phyloP scores from a whole-genome alignment of 2,888 invertebrate genomes.

The Allygus modestus region DNA sequence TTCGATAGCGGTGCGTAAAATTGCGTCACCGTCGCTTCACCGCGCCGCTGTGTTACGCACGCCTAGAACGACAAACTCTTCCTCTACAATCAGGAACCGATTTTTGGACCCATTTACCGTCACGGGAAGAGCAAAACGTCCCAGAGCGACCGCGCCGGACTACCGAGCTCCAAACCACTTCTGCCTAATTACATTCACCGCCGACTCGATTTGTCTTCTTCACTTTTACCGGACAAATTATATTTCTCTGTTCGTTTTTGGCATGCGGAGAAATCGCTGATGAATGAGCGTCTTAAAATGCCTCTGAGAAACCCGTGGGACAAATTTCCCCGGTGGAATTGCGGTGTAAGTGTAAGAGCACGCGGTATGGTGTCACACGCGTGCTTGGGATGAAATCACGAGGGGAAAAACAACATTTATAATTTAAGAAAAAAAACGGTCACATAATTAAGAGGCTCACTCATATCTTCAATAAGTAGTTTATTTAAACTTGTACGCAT shows the following conservation, averaged over 20 bases:
- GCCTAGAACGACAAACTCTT: slow-evolving; percentile 2
- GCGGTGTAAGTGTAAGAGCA: background rate
- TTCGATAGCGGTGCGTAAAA: slow-evolving; percentile 16
- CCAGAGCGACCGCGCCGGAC: background rate
- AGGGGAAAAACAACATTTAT: no score
- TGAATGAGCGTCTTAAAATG: slow-evolving; percentile 43
- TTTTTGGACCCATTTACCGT: slow-evolving; percentile 25
- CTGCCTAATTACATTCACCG: slow-evolving; percentile 35
- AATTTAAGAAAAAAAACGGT: no score
- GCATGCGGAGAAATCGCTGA: slow-evolving; percentile 60
- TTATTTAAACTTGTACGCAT: no score
- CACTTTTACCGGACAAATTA: slow-evolving; percentile 56
- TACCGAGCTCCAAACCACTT: slow-evolving; percentile 6
- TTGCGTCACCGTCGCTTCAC: slow-evolving; percentile 1
- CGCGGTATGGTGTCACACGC: background rate
- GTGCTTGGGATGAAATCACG: no score
- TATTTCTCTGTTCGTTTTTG: slow-evolving; percentile 56
- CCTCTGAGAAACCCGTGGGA: slow-evolving; percentile 32
- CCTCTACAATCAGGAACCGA: slow-evolving; percentile 42
- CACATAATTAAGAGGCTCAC: no score
- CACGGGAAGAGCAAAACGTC: slow-evolving; percentile 21
- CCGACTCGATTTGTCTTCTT: slow-evolving; percentile 54
- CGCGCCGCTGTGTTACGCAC: slow-evolving; percentile 24
- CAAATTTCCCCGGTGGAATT: slow-evolving; percentile 19
- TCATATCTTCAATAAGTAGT: no score